phyloP scores from a whole-genome alignment of 2,797 vertebrate species.

The Lates japonicus region DNA sequence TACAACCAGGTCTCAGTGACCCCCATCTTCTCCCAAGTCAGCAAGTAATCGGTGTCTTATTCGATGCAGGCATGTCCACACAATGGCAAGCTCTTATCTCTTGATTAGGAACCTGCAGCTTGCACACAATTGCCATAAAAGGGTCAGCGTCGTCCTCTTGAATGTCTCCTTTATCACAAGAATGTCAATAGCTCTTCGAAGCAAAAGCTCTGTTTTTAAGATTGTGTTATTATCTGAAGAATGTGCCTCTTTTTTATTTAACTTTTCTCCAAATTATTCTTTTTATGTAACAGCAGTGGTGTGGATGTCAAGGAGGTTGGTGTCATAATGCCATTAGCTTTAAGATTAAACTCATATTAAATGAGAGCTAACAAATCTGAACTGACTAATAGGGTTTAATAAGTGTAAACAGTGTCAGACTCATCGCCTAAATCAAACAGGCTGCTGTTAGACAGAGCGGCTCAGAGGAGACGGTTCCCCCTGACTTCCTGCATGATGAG shows the following conservation, averaged over 20 bases:
- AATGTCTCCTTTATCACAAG: constrained; percentile 31
- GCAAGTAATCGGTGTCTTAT: constrained; percentile 57
- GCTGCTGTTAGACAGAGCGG: constrained; percentile 38
- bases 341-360: constrained; percentile 40
- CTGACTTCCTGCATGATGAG: constrained; percentile 63
- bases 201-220: constrained; percentile 23
- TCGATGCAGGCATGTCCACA: constrained; percentile 24
- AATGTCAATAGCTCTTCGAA: constrained; percentile 34
- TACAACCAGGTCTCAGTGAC: constrained; percentile 51
- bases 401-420: constrained; percentile 45
- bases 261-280: not conserved
- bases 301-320: constrained; percentile 28
- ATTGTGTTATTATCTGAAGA: constrained; percentile 19
- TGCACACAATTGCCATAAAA: constrained; percentile 25
- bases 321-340: constrained; percentile 27
- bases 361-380: constrained; percentile 27
- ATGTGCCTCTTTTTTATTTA: not conserved
- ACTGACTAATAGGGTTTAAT: constrained; percentile 52
- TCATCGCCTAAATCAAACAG: constrained; percentile 49
- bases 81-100: constrained; percentile 37
- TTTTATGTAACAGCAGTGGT: not conserved
- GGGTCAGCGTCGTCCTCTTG: constrained; percentile 20
- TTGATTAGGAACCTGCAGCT: constrained; percentile 44
- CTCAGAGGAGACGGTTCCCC: constrained; percentile 54
- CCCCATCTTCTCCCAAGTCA: constrained; percentile 59